Conservation (phyloP, 2,797 vertebrate genomes). For the Eleutherodactylus coqui region DNA sequence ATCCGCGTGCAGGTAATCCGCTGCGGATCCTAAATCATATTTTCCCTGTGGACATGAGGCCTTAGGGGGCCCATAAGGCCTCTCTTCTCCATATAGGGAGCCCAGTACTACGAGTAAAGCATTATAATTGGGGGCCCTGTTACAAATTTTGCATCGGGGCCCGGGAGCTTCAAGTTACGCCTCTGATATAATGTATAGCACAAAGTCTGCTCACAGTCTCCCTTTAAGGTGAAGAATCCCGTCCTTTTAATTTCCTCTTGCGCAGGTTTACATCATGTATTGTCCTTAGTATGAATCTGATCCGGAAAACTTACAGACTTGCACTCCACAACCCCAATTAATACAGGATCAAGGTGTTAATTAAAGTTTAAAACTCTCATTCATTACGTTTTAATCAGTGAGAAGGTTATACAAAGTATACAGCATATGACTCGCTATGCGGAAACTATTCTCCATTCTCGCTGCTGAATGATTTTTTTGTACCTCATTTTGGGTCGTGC, state of each 20-base stretch:
- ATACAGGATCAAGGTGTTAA: conserved; percentile 46
- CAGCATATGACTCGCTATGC: background rate
- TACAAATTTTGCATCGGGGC: too few species aligned
- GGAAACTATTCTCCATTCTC: background rate
- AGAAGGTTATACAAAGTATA: conserved; percentile 30
- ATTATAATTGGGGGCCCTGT: too few species aligned
- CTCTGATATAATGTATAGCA: background rate
- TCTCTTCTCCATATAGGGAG: too few species aligned
- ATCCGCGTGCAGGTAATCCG: too few species aligned
- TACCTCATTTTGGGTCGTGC: background rate
- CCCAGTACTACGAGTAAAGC: too few species aligned
- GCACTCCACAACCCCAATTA: conserved; percentile 46
- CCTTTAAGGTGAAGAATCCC: background rate
- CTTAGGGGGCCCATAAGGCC: too few species aligned
- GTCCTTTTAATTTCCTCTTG: background rate
- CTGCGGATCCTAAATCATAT: too few species aligned
- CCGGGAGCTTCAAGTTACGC: too few species aligned
- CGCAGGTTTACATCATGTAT: background rate
- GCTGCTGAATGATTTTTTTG: background rate
- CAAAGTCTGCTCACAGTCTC: background rate
- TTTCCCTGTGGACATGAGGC: too few species aligned
- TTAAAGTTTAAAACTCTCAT: conserved; percentile 34
- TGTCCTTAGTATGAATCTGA: background rate
- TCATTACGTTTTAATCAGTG: conserved; percentile 39
- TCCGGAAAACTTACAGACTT: conserved; percentile 9